Percentiles rank a stretch among this genome's conserved stretches.
phyloP scores from a whole-genome alignment of 2,888 invertebrate species.

The Clusia tigrina region DNA sequence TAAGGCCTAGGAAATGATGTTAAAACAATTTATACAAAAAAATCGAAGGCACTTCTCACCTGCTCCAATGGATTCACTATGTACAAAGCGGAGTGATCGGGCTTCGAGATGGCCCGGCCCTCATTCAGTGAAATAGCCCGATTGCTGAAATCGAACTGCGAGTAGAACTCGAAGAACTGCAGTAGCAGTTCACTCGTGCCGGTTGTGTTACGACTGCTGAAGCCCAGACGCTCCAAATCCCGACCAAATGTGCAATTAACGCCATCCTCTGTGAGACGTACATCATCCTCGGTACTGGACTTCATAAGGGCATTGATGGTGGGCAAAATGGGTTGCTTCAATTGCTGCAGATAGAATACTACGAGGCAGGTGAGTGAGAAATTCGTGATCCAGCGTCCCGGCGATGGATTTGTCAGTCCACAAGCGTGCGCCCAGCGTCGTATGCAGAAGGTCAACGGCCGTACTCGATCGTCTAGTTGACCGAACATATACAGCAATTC shows the following conservation, averaged over 20 bases:
- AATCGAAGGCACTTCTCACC: constrained; percentile 11
- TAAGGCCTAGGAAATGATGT: constrained; percentile 61
- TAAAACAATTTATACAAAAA: not conserved
- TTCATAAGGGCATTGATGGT: constrained; percentile 69
- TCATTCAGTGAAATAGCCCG: constrained; percentile 79
- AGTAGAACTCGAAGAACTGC: constrained; percentile 84
- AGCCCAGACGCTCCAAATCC: constrained; percentile 67
- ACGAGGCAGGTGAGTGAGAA: constrained; percentile 86
- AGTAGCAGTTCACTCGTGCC: constrained; percentile 71
- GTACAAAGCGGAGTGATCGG: constrained; percentile 76
- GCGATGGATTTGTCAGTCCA: constrained; percentile 75
- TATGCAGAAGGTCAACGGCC: constrained; percentile 79
- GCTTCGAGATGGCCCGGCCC: constrained; percentile 72
- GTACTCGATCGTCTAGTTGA: constrained; percentile 75
- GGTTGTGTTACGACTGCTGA: constrained; percentile 65
- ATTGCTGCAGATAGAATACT: constrained; percentile 81
- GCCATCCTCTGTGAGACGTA: constrained; percentile 73
- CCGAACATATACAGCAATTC: constrained; percentile 81
- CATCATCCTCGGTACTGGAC: constrained; percentile 66
- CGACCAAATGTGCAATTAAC: constrained; percentile 80
- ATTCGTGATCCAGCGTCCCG: constrained; percentile 88
- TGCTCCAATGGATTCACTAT: constrained; percentile 86
- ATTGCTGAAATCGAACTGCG: constrained; percentile 78
- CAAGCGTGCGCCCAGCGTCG: constrained; percentile 81
- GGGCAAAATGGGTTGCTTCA: constrained; percentile 72